These are phyloP conservation scores for Heteromormyrus szaboi DNA, from an alignment of 2,797 vertebrate species.

Conservation along the genomic window DNA sequence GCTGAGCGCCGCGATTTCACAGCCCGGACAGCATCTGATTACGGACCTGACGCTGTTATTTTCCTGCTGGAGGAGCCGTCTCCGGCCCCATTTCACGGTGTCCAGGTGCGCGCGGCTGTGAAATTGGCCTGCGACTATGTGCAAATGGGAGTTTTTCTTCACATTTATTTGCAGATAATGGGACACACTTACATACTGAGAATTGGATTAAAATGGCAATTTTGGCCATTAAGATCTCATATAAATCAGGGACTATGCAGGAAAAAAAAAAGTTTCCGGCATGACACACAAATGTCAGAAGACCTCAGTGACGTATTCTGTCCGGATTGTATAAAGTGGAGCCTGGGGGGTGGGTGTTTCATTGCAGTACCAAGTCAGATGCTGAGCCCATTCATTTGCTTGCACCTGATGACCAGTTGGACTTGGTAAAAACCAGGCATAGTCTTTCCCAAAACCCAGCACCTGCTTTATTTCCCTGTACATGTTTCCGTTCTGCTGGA, in stretches of 20 bases:
- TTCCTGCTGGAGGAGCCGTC: neutral
- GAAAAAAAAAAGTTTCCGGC: neutral
- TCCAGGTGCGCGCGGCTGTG: neutral
- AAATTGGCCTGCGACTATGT: neutral
- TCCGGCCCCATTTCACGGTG: neutral
- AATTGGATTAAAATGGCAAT: neutral
- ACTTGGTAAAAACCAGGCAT: neutral
- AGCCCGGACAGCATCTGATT: neutral
- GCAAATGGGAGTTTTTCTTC: slow-evolving; percentile 6
- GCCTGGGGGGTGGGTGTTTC: neutral
- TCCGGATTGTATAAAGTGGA: neutral
- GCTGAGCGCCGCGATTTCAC: neutral
- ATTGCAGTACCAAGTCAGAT: neutral
- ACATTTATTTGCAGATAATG: neutral
- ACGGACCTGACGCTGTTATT: neutral
- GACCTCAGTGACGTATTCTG: neutral
- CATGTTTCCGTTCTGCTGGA: neutral
- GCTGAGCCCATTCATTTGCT: neutral
- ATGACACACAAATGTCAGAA: neutral
- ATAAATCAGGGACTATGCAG: neutral
- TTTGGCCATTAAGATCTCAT: neutral
- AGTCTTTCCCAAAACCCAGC: neutral
- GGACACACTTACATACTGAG: neutral
- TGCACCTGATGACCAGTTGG: neutral
- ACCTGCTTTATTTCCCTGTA: neutral